Percentiles rank a stretch among this genome's conserved stretches.
These are phyloP conservation scores for Pollimyrus isidori DNA, from an alignment of 2,113 vertebrate genomes.

Conservation along the genomic window DNA sequence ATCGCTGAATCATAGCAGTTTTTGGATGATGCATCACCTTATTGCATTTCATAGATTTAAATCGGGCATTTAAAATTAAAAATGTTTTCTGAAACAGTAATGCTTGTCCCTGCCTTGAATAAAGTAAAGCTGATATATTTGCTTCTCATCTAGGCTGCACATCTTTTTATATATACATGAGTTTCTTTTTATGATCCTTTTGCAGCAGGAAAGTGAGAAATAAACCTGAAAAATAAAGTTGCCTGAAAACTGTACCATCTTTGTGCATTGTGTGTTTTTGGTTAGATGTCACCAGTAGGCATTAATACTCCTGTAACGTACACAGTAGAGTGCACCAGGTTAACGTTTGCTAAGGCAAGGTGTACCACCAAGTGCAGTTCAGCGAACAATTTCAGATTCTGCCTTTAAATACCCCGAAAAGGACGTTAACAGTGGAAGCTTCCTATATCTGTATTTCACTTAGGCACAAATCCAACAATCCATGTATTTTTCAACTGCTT, in stretches of 20 bases:
- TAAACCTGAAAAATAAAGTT: background rate
- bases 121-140: background rate
- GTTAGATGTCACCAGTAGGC: background rate
- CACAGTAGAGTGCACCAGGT: background rate
- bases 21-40: slow-evolving; percentile 7
- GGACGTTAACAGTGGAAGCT: background rate
- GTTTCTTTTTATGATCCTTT: background rate
- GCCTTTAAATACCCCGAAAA: background rate
- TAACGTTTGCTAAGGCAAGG: background rate
- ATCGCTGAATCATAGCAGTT: background rate
- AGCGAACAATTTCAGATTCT: background rate
- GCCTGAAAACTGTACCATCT: background rate
- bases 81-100: background rate
- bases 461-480: background rate
- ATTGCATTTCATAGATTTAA: background rate
- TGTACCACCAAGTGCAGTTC: background rate
- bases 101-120: background rate
- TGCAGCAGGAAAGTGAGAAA: background rate
- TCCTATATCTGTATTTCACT: background rate
- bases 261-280: background rate
- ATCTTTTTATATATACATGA: background rate
- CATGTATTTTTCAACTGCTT: background rate
- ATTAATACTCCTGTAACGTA: background rate
- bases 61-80: background rate
- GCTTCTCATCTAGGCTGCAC: background rate